phyloP scores from a whole-genome alignment of 2,113 vertebrate genomes.

The Calonectris borealis region DNA sequence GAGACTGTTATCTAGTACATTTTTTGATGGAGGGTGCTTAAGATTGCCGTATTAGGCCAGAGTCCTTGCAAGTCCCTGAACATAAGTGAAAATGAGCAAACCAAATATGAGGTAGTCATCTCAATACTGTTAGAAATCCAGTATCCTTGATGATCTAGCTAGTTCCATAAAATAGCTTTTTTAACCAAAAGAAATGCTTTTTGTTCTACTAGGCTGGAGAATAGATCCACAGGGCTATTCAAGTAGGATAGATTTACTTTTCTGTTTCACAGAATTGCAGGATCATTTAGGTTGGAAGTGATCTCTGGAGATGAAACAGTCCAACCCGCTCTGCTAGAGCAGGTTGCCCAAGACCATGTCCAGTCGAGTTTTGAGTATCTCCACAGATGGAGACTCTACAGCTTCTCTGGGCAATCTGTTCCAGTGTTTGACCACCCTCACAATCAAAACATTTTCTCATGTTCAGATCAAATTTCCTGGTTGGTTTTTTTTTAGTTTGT shows the following conservation, averaged over 20 bases:
- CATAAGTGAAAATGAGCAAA: background rate
- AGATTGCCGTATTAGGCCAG: background rate
- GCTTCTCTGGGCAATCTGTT: background rate
- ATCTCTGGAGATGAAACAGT: background rate
- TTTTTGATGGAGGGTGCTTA: background rate
- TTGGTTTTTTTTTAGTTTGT: background rate
- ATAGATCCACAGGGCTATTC: background rate
- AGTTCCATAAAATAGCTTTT: background rate
- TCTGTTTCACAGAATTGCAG: background rate
- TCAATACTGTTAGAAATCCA: background rate
- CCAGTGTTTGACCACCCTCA: background rate
- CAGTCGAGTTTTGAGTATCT: background rate
- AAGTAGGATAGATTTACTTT: background rate
- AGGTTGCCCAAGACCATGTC: background rate
- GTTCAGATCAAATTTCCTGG: fast-evolving
- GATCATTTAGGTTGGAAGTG: background rate
- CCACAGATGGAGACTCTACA: background rate
- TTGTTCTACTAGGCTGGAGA: background rate
- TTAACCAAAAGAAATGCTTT: background rate
- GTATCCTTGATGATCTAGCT: background rate
- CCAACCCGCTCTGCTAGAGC: background rate
- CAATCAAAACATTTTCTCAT: background rate
- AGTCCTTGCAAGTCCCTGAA: background rate
- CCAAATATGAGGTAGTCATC: background rate
- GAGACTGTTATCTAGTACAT: background rate